A percentile compares a stretch with the other conserved stretches of the same genome.
These are phyloP conservation scores for Brassicogethes aeneus DNA, from an alignment of 2,888 invertebrate species.

Conservation along the genomic window DNA sequence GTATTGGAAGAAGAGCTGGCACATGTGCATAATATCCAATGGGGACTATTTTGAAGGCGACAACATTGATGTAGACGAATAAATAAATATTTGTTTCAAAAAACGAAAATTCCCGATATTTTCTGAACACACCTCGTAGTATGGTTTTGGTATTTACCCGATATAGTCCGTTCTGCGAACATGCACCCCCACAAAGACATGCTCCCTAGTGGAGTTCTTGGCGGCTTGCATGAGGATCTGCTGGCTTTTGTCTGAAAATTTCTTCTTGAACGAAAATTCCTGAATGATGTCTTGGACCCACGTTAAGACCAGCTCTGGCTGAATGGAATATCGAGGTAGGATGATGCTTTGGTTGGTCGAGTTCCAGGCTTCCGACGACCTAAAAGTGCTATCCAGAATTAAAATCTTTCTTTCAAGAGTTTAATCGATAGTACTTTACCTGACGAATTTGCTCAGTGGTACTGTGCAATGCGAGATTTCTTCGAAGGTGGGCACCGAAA, in stretches of 20 bases:
- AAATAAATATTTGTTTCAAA: no score
- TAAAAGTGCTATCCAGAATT: no score
- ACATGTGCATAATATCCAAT: no score
- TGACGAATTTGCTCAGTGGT: conserved; percentile 41
- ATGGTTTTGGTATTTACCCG: conserved; percentile 45
- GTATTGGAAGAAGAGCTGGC: no score
- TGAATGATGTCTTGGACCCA: conserved; percentile 49
- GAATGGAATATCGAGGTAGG: conserved; percentile 45
- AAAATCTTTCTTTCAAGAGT: no score
- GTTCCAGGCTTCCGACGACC: conserved; percentile 48
- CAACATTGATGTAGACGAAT: no score
- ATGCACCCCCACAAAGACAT: conserved; percentile 46
- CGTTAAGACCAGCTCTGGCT: conserved; percentile 46
- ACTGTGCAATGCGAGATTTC: conserved; percentile 47
- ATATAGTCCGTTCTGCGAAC: conserved; percentile 50
- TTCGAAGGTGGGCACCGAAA: conserved; percentile 47
- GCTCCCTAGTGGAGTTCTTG: conserved; percentile 18
- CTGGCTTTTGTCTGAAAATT: conserved; percentile 41
- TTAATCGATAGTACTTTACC: no score
- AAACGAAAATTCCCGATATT: no score
- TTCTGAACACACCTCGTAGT: no score
- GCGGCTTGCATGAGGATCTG: conserved; percentile 36
- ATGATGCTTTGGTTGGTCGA: conserved; percentile 49
- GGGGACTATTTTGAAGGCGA: no score
- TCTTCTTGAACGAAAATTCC: conserved; percentile 47